Base-by-base conservation (phyloP, 2,888 invertebrate genomes). In the Macrophya annulata region DNA sequence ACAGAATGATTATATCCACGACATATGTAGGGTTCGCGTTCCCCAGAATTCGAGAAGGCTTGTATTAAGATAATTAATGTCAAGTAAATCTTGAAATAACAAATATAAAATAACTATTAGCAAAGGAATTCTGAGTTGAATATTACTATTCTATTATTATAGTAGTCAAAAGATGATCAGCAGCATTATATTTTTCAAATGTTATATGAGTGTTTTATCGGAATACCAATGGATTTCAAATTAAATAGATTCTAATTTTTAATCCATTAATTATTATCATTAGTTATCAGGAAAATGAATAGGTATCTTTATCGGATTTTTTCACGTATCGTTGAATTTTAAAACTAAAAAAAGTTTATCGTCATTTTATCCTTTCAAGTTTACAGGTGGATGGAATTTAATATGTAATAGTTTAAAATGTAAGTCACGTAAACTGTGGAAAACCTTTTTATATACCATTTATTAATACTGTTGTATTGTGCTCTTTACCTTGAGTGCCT, bases 401-500 rank as follows among this genome's bases (percentile, higher is more conserved):
- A n/a, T 77, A 55, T n/a, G 17, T 77, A 77, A 0, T 81, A 81
- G 25, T 85, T 71, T 17, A 55, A 25, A 12, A 62, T 45, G 15
- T 45, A 17, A 62, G 62, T 62, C 62, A 62, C 43, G n/a, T 81
- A 51, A 76, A 31, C 17, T 51, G 21, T 17, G 43, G 40, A 62
- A 40, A 62, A 81, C n/a, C 43, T 81, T 59, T 81, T 81, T 81
- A 81, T 62, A 62, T 43, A 81, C 40, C 62, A 62, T 62, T 81
- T 81, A 21, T 43, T 62, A 43, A 81, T 59, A 62, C 59, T 62
- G 25, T 62, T 59, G 62, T 81, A 81, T 31, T 81, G 51, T 43
- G 62, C 62, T 62, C 81, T 81, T 81, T 62, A 62, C 81, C 81
- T 81, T 62, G 81, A 81, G 81, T 81, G 81, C 81, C 81, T 81